Conservation (phyloP, 2,797 vertebrate species). For the Scomberomorus guttatus region DNA sequence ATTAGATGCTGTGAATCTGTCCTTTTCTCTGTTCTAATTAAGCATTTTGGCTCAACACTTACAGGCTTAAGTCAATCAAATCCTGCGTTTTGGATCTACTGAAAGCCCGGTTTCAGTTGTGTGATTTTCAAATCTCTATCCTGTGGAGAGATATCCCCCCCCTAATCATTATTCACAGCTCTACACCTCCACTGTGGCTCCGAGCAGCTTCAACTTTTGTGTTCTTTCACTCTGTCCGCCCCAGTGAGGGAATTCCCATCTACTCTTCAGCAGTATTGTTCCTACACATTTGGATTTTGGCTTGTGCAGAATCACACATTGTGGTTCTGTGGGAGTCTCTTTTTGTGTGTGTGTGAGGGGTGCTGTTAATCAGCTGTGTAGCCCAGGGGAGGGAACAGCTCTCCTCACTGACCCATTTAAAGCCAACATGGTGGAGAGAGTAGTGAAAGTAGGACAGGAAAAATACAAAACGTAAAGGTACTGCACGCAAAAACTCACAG, state of each 20-base stretch:
- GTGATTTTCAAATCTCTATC: background rate
- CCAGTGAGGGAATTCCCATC: conserved; percentile 41
- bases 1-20: background rate
- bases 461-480: conserved; percentile 52
- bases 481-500: conserved; percentile 8
- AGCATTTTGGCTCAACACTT: background rate
- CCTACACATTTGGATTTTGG: conserved; percentile 34
- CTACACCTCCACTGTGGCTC: background rate
- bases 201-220: background rate
- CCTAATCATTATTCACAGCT: background rate
- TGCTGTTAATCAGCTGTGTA: conserved; percentile 70
- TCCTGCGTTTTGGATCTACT: background rate
- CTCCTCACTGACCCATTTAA: conserved; percentile 79
- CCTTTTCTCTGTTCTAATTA: background rate
- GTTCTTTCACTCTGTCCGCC: background rate
- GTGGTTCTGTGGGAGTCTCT: conserved; percentile 44
- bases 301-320: conserved; percentile 39
- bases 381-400: conserved; percentile 65
- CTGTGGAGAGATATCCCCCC: background rate
- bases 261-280: background rate
- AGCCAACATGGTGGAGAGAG: conserved; percentile 58
- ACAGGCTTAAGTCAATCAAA: background rate
- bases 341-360: conserved; percentile 30
- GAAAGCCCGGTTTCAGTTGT: background rate
- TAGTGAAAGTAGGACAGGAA: conserved; percentile 69